phyloP scores from a whole-genome alignment of 2,797 vertebrate genomes.

The Cyprinella venusta region DNA sequence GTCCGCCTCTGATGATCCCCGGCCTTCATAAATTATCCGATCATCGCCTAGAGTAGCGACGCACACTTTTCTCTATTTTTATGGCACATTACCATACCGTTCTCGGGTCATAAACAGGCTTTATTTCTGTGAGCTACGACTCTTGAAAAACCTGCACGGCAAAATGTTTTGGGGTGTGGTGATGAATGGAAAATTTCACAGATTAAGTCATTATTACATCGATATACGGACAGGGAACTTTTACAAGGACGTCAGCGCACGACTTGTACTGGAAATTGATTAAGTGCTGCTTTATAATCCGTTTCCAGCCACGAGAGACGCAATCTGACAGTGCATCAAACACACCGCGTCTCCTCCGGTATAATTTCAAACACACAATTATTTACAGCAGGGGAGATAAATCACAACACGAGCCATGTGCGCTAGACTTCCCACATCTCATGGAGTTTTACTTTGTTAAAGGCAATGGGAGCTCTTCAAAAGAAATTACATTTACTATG shows the following conservation, averaged over 20 bases:
- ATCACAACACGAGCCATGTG: constrained; percentile 25
- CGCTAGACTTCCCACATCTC: constrained; percentile 7
- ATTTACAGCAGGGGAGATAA: constrained; percentile 66
- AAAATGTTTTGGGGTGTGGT: constrained; percentile 60
- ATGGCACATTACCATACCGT: constrained; percentile 62
- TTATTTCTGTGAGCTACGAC: constrained; percentile 60
- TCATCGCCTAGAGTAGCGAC: constrained; percentile 62
- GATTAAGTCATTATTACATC: constrained; percentile 74
- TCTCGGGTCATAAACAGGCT: constrained; percentile 68
- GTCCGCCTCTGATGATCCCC: constrained; percentile 60
- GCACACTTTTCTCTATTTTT: constrained; percentile 59
- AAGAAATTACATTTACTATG: constrained; percentile 9
- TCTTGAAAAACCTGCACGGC: constrained; percentile 46
- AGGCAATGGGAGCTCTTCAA: constrained; percentile 27
- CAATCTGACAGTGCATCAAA: constrained; percentile 73
- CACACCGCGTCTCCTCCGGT: constrained; percentile 66
- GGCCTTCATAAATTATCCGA: constrained; percentile 71
- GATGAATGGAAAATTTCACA: constrained; percentile 64
- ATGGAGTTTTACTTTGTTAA: constrained; percentile 20
- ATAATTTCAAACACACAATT: constrained; percentile 72
- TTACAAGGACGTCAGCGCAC: constrained; percentile 64
- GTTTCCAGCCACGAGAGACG: constrained; percentile 67
- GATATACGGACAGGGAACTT: constrained; percentile 63
- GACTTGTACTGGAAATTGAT: constrained; percentile 65
- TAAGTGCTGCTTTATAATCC: constrained; percentile 75